phyloP scores from a whole-genome alignment of 2,797 vertebrate genomes.

The Decapterus maruadsi region DNA sequence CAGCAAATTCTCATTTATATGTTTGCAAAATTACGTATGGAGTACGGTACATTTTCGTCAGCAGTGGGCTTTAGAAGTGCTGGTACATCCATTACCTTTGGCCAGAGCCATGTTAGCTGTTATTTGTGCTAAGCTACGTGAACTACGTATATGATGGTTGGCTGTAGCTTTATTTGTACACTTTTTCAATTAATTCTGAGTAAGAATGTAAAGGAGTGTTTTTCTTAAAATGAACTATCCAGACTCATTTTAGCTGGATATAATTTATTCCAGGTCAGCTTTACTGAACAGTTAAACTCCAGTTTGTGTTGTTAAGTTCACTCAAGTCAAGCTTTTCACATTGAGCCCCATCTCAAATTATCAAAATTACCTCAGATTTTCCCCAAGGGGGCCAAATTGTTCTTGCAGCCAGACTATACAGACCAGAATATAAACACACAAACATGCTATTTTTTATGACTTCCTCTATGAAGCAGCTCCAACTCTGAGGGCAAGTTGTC shows the following conservation, averaged over 20 bases:
- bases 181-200: not conserved
- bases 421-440: conserved; percentile 11
- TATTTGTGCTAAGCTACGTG: not conserved
- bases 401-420: conserved; percentile 5
- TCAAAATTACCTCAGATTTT: not conserved
- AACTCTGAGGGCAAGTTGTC: not conserved
- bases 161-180: not conserved
- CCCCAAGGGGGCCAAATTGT: not conserved
- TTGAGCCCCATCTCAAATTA: not conserved
- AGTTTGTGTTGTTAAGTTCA: not conserved
- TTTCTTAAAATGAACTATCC: not conserved
- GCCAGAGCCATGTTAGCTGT: too few relatives aligned
- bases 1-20: too few relatives aligned
- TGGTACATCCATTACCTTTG: too few relatives aligned
- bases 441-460: conserved; percentile 10
- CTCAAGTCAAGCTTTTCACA: conserved; percentile 5
- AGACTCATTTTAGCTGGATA: not conserved
- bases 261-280: not conserved
- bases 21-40: too few relatives aligned
- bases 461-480: conserved; percentile 26
- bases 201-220: too few relatives aligned
- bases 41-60: too few relatives aligned
- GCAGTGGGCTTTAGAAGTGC: too few relatives aligned
- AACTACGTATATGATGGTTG: not conserved
- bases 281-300: not conserved